These are phyloP conservation scores for Macrobrachium nipponense DNA, from an alignment of 1,140 invertebrate genomes.

Conservation along the genomic window DNA sequence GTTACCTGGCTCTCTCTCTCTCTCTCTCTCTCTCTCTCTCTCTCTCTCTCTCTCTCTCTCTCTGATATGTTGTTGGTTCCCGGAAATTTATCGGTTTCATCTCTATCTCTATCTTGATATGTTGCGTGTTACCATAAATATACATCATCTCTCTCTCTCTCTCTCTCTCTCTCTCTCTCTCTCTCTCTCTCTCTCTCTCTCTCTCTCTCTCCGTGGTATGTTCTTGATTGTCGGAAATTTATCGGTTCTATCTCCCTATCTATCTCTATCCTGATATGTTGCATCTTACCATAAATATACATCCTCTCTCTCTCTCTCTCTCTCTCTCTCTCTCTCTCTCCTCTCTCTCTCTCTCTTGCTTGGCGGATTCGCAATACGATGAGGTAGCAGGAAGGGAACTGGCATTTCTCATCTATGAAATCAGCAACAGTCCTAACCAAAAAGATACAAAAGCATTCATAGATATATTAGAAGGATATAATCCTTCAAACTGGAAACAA, in stretches of 20 bases:
- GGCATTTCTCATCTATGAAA: no score
- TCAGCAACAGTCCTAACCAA: no score
- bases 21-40: conserved; percentile 17
- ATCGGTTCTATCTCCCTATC: no score
- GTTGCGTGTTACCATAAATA: neutral
- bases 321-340: neutral
- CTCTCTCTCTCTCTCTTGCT: neutral
- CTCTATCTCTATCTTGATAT: neutral
- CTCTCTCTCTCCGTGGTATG: neutral
- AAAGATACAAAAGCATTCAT: no score
- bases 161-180: conserved; percentile 18
- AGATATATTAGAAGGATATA: no score
- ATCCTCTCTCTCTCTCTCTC: neutral
- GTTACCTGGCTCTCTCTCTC: neutral
- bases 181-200: conserved; percentile 18
- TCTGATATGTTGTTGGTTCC: no score
- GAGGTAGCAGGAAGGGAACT: no score
- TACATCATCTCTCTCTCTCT: neutral
- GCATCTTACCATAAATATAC: no score
- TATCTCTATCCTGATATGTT: no score
- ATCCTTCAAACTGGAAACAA: no score
- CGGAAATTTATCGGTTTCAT: no score
- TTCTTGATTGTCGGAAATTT: neutral
- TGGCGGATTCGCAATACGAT: no score
- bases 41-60: conserved; percentile 16